Base-by-base conservation (phyloP, 2,888 invertebrate genomes). In the Drosophila borealis region DNA sequence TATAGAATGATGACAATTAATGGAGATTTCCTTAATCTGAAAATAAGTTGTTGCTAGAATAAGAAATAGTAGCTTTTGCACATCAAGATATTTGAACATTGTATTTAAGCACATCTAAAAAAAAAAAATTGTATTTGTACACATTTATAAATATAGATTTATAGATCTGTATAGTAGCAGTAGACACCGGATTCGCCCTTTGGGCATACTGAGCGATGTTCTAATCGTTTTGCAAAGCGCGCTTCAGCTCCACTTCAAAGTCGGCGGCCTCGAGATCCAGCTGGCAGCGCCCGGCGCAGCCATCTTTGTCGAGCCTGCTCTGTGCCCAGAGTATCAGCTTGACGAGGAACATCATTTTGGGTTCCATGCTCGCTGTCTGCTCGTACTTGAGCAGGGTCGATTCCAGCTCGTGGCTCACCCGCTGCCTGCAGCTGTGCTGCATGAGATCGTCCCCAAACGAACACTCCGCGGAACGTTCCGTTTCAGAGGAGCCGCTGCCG, bases 291-390 rank as follows among this genome's bases (percentile, higher is more conserved):
- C 59, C 62, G 6, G 49, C 56, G 3, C 48, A 51, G 13, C 67
- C 61, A 21, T 74, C 78, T 3, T 53, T 69, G 6, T 83, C 85
- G 39, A 83, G 29, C 36, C 70, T 81, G 21, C 49, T 33, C 55
- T 89, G 89, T 0, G 83, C 89, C 83, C 83, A 83, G 6, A 83
- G 67, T 34, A 83, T 83, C 10, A 83, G 39, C 48, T 87, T 87
- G 19, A 83, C 75, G 13, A 83, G 85, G 53, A 89, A 83, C 59
- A 81, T 70, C 61, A 83, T 82, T 29, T 75, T 62, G 0, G 83
- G 83, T 14, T 83, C 88, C 62, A 66, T 64, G 54, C 60, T 50
- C 3, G 55, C 29, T 2, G 41, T 21, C 4, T 71, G 67, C 21
- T 64, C 60, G 8, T 36, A 33, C 39, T 42, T 70, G 10, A 73